Base-by-base conservation (phyloP, 2,888 invertebrate species). In the Tetrapedia diversipes region DNA sequence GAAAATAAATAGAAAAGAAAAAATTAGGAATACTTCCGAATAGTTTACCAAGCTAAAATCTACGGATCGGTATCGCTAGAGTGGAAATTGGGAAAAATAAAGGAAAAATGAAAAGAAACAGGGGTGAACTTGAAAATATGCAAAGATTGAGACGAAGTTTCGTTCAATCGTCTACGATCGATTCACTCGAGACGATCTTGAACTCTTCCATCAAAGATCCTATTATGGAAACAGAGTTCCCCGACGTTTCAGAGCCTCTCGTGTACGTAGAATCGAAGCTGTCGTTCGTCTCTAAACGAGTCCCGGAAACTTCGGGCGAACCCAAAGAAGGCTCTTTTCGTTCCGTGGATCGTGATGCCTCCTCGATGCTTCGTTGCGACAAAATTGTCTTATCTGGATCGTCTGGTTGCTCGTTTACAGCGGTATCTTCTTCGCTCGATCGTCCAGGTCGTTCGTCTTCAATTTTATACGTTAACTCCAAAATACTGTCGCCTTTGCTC, bases 151-250 rank as follows among this genome's bases (percentile, higher is more conserved):
- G n/a, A 10, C 11, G 43, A 14, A 10, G 1, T 22, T 27, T 59
- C 10, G 11, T 11, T 59, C 27, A 37, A 45, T 24, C n/a, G 14
- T 22, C 10, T 16, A 10, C 39, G 27, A 22, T 22, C 16, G 39
- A 24, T 11, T 11, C 22, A 16, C 27, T 60, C 29, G 69, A 69
- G 0, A 8, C 29, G 14, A 39, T 22, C 14, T 47, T 14, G 7
- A 74, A 74, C 11, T 74, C 73, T 16, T 74, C 73, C 72, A 74
- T 71, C 7, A 57, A 43, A 1, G 47, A 56, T 4, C 14, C 29
- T 1, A 1, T 14, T 2, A 16, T 2, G 6, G 24, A 24, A 7
- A 4, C 7, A 3, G 2, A 0, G 37, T 24, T 29, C 7, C 22
- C 11, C 24, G 57, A 49, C 11, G 19, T 16, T 22, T 54, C 43